A percentile compares a stretch with the other conserved stretches of the same genome.
Conservation (phyloP, 1,140 invertebrate species). For the Drosophila ambigua region DNA sequence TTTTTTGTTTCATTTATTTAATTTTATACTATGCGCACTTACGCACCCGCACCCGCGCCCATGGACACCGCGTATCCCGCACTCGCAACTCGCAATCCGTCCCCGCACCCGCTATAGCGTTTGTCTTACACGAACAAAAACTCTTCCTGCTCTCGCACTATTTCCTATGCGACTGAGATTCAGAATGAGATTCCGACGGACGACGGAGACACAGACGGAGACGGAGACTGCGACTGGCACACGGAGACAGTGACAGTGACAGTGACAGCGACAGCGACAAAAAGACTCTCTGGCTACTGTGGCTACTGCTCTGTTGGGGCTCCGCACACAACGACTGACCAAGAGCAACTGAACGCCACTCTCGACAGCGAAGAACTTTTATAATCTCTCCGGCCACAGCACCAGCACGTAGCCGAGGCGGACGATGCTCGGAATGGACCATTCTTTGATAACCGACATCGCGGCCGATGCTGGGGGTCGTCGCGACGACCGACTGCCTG, state of each 20-base stretch:
- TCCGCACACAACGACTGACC: conserved; percentile 77
- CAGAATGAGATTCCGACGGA: conserved; percentile 52
- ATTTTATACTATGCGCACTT: conserved; percentile 81
- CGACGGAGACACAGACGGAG: neutral
- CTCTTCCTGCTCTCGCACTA: conserved; percentile 71
- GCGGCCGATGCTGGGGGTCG: conserved; percentile 9
- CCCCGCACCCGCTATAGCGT: conserved; percentile 7
- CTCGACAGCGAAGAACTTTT: conserved; percentile 75
- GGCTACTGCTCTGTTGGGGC: conserved; percentile 41
- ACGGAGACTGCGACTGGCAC: conserved; percentile 2
- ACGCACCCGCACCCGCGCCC: conserved; percentile 55
- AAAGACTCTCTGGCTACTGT: neutral
- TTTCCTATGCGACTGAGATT: conserved; percentile 43
- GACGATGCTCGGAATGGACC: conserved; percentile 59
- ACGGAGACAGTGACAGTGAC: neutral
- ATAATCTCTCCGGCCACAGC: conserved; percentile 55
- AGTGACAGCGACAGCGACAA: conserved; percentile 1
- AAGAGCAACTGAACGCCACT: conserved; percentile 80
- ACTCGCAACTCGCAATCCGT: conserved; percentile 8
- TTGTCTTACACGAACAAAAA: conserved; percentile 32
- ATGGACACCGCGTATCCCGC: conserved; percentile 2
- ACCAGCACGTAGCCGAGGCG: conserved; percentile 13
- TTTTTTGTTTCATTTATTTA: conserved; percentile 63
- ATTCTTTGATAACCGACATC: conserved; percentile 63
- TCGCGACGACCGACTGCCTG: conserved; percentile 8